Percentiles rank a stretch among this genome's conserved stretches.
Conservation (phyloP, 2,888 invertebrate genomes). For the Drosophila paranaensis region DNA sequence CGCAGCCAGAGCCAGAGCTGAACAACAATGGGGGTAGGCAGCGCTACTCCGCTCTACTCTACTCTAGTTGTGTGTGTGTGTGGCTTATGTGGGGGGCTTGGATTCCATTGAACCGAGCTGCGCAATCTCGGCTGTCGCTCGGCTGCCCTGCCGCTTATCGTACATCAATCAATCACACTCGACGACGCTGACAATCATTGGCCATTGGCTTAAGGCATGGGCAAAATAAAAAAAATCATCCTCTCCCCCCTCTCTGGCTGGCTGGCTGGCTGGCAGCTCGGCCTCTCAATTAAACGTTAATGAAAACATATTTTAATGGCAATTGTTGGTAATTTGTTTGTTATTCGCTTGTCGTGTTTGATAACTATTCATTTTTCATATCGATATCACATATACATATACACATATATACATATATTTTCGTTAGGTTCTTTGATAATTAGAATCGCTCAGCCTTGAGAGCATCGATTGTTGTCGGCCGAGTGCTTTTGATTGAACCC, state of each 20-base stretch:
- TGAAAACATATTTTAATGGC: constrained; percentile 62
- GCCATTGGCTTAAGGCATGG: constrained; percentile 45
- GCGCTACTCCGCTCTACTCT: constrained; percentile 12
- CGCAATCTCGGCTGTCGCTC: constrained; percentile 21
- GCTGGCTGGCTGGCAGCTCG: neutral
- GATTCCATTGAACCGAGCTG: constrained; percentile 45
- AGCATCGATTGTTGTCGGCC: constrained; percentile 46
- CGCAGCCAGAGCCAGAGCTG: constrained; percentile 8
- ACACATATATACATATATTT: neutral
- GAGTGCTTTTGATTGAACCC: constrained; percentile 43
- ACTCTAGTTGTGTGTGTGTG: constrained; percentile 14
- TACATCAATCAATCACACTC: constrained; percentile 70
- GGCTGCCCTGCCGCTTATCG: constrained; percentile 60
- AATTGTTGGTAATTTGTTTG: constrained; percentile 67
- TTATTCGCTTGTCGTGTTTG: constrained; percentile 37
- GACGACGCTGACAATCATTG: constrained; percentile 56
- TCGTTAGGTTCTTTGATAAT: constrained; percentile 29
- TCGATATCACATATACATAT: constrained; percentile 10
- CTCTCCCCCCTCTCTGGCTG: neutral
- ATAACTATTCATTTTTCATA: constrained; percentile 37
- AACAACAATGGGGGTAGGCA: constrained; percentile 43
- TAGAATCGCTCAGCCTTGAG: constrained; percentile 62
- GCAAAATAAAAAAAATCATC: constrained; percentile 24
- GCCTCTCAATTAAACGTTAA: constrained; percentile 61
- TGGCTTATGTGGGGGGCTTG: constrained; percentile 44